Conservation (phyloP, 2,113 vertebrate genomes). For the Typhlomys cinereus region DNA sequence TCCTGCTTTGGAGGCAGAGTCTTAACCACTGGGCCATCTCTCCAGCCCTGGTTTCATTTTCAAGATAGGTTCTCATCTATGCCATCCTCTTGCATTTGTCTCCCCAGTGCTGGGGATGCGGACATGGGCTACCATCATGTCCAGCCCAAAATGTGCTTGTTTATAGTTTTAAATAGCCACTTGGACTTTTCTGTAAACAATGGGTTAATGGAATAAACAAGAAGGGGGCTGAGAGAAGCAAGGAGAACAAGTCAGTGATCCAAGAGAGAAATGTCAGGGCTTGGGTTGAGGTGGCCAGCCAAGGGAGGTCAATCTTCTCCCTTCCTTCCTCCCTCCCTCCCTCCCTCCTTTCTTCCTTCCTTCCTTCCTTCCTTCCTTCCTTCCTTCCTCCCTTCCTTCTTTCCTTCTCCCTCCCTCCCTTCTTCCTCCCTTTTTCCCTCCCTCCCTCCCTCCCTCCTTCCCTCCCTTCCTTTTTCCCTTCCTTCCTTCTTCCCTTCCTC, state of each 20-base stretch:
- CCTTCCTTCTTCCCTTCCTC: too few species aligned
- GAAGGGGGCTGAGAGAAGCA: background rate
- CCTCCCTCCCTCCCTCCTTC: background rate
- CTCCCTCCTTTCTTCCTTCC: background rate
- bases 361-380: background rate
- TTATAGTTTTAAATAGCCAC: background rate
- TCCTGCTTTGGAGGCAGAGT: too few species aligned
- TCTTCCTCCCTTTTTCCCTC: too few species aligned
- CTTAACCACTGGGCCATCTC: too few species aligned
- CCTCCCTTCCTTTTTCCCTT: background rate
- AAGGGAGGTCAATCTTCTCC: background rate
- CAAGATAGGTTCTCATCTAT: too few species aligned
- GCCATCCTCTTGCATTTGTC: background rate
- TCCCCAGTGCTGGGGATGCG: background rate
- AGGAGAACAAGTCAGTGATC: background rate
- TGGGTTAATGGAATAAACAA: background rate
- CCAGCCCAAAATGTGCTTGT: background rate
- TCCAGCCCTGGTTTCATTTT: too few species aligned
- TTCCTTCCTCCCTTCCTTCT: too few species aligned
- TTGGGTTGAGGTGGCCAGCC: background rate
- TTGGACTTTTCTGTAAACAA: slow-evolving; percentile 32
- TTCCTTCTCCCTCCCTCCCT: background rate
- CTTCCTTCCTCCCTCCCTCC: background rate
- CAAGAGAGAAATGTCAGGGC: background rate
- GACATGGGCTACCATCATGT: too few species aligned